phyloP scores from a whole-genome alignment of 2,113 vertebrate species.

The Danionella cerebrum region DNA sequence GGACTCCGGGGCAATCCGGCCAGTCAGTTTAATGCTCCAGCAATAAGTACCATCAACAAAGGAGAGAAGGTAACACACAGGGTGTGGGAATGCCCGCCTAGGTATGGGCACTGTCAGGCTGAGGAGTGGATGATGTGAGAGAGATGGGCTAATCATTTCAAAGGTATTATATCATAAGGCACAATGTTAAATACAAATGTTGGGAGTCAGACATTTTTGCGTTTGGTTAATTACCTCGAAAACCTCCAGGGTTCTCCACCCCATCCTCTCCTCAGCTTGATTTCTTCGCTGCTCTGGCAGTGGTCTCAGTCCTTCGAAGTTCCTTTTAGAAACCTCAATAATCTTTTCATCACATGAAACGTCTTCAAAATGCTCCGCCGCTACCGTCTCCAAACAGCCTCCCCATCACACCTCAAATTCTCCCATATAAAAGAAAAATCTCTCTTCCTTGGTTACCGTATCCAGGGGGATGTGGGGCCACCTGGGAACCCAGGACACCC shows the following conservation, averaged over 20 bases:
- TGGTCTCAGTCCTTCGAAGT: constrained; percentile 28
- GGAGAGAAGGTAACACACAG: constrained; percentile 69
- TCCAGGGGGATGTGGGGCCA: constrained; percentile 79
- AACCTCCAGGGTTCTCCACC: background rate
- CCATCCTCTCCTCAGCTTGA: constrained; percentile 13
- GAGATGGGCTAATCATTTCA: background rate
- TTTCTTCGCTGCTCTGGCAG: constrained; percentile 2
- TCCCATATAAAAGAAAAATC: constrained; percentile 45
- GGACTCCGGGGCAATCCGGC: constrained; percentile 63
- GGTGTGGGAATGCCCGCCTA: constrained; percentile 35
- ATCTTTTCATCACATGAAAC: constrained; percentile 17
- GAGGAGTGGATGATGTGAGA: constrained; percentile 2
- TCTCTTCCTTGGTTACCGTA: constrained; percentile 52
- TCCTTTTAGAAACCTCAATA: background rate
- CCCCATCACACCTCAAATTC: background rate
- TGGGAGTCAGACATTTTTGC: background rate
- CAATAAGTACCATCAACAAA: constrained; percentile 67
- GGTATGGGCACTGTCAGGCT: constrained; percentile 14
- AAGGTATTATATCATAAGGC: too few species aligned
- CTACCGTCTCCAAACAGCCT: constrained; percentile 27
- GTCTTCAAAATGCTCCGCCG: constrained; percentile 1
- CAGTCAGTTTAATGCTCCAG: constrained; percentile 47
- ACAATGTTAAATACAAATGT: too few species aligned
- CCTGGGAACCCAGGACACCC: constrained; percentile 77
- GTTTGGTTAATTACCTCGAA: background rate